Base-by-base conservation (phyloP, 2,888 invertebrate species). In the Athrips mouffetella region DNA sequence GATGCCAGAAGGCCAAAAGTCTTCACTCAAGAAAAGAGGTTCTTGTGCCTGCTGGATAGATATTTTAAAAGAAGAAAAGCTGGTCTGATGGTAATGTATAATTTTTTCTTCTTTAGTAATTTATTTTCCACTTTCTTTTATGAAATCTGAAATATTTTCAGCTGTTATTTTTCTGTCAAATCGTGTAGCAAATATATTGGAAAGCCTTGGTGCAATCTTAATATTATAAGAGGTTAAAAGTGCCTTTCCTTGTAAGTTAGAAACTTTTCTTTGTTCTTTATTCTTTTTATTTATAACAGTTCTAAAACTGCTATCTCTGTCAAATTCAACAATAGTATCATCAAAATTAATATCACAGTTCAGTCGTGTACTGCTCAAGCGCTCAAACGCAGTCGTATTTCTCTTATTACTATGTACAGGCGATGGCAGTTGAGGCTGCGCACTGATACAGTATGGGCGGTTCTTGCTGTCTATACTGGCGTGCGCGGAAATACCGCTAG, bases 261-360 rank as follows among this genome's bases (percentile, higher is more conserved):
- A 7, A 21, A 29, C 8, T 42, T 18, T 2, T 30, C 33, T 18
- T 31, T 7, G 11, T n/a, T 49, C 27, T 11, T 18, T 25, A n/a
- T 33, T 45, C 18, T 31, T 33, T 35, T 35, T 51, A 27, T 48
- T 47, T 0, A 44, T 13, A 6, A 25, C 41, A 6, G 27, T 41
- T 27, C 7, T 15, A 6, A 41, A 41, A 7, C 41, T 27, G 27
- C 13, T 10, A 13, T 11, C 5, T n/a, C 13, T 2, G 30, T 11
- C 10, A 4, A 3, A 2, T n/a, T 30, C 30, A 3, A 11, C 10
- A n/a, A 13, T 30, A 8, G 3, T 30, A 11, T 30, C 11, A 13
- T 30, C 30, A n/a, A 11, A n/a, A 30, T 11, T 30, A 10, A 30
- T 5, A 30, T 11, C 30, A 30, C 3, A 30, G 6, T 13, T 5